These are phyloP conservation scores for Cryptotermes secundus DNA, from an alignment of 1,140 invertebrate species.

Conservation along the genomic window DNA sequence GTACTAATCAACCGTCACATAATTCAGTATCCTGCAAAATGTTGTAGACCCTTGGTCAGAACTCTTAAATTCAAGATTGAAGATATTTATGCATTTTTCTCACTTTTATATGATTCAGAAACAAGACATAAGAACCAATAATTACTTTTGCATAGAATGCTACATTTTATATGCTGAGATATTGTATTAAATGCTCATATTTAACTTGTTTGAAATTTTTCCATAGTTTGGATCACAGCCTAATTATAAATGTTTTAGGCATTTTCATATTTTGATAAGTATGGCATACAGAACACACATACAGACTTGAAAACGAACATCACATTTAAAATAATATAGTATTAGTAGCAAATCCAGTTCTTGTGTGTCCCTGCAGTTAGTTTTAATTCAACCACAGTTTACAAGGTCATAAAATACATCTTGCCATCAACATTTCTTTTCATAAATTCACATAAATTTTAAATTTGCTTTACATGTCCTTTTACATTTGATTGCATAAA, in stretches of 20 bases:
- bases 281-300: neutral
- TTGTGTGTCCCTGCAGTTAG: too few species aligned
- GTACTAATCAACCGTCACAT: too few species aligned
- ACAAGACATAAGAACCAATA: neutral
- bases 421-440: too few species aligned
- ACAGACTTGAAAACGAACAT: constrained; percentile 35
- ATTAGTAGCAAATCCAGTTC: too few species aligned
- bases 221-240: neutral
- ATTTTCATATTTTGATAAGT: neutral
- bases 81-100: neutral
- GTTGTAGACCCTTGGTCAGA: neutral
- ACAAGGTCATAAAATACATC: too few species aligned
- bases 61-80: neutral
- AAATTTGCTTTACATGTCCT: too few species aligned
- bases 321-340: too few species aligned
- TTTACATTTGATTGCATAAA: too few species aligned
- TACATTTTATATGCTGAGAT: neutral
- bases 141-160: neutral
- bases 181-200: neutral
- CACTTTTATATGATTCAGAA: neutral
- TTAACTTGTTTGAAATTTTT: neutral
- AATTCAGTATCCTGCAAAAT: too few species aligned
- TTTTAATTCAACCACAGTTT: too few species aligned
- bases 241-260: neutral
- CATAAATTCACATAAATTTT: too few species aligned